These are phyloP conservation scores for Diploscapter pachys DNA, from an alignment of 1,140 invertebrate species.

Conservation along the genomic window DNA sequence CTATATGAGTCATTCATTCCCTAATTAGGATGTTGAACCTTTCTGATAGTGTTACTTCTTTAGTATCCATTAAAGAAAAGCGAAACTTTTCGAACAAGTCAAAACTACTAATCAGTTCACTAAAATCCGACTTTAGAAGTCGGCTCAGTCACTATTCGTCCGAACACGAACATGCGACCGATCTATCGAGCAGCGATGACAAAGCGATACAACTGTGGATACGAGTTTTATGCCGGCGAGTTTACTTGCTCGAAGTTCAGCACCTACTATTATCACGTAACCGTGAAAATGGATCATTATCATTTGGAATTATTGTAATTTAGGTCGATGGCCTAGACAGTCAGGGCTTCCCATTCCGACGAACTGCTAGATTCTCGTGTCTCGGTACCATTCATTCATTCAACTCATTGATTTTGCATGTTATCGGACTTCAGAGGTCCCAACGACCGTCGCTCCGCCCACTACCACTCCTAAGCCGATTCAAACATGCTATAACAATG, in stretches of 20 bases:
- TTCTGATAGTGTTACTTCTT: too few relatives aligned
- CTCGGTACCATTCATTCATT: slow-evolving; percentile 11
- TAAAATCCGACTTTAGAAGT: slow-evolving; percentile 10
- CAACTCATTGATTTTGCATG: slow-evolving; percentile 12
- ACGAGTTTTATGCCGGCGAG: slow-evolving; percentile 43
- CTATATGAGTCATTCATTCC: too few relatives aligned
- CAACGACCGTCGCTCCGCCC: slow-evolving; percentile 19
- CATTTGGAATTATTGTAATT: slow-evolving; percentile 7
- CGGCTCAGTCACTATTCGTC: slow-evolving; percentile 21
- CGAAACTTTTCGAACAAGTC: too few relatives aligned
- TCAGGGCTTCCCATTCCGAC: slow-evolving; percentile 33
- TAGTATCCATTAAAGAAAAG: too few relatives aligned
- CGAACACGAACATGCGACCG: not conserved
- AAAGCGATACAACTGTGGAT: slow-evolving; percentile 34
- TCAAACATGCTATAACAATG: slow-evolving; percentile 34
- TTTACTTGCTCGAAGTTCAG: slow-evolving; percentile 30
- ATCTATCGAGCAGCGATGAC: slow-evolving; percentile 19
- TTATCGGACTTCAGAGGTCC: slow-evolving; percentile 20
- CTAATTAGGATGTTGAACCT: too few relatives aligned
- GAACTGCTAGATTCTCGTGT: slow-evolving; percentile 34
- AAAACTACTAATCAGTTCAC: too few relatives aligned
- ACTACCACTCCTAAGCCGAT: slow-evolving; percentile 29
- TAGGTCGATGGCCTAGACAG: slow-evolving; percentile 42
- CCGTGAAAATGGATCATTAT: not conserved
- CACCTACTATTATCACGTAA: slow-evolving; percentile 28